Percentiles rank a stretch among this genome's conserved stretches.
These are phyloP conservation scores for Trachythela sp. DNA, from an alignment of 64 coral and sea anemone genomes.

Conservation along the genomic window DNA sequence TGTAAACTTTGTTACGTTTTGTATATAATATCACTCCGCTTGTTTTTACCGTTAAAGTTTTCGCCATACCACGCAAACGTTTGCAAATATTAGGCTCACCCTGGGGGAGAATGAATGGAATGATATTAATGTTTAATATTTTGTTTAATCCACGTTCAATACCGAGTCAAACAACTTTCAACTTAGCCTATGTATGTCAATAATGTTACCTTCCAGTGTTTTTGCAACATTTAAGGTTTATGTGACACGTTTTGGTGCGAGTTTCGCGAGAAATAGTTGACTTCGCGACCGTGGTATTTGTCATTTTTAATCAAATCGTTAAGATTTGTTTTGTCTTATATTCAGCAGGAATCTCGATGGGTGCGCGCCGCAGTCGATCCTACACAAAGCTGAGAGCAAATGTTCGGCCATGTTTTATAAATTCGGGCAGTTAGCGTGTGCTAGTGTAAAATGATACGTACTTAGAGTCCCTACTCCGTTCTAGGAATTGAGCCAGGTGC, in stretches of 20 bases:
- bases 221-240: neutral
- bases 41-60: neutral
- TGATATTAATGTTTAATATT: neutral
- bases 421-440: neutral
- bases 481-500: neutral
- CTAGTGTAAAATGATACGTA: neutral
- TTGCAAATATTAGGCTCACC: neutral
- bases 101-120: neutral
- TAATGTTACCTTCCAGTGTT: neutral
- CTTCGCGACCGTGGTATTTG: neutral
- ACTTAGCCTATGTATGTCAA: neutral
- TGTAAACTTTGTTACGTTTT: neutral
- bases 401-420: neutral
- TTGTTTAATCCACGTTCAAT: neutral
- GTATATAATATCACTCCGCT: neutral
- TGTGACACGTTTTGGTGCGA: neutral
- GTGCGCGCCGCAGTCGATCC: neutral
- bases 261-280: neutral
- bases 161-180: neutral
- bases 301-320: slow-evolving; percentile 10
- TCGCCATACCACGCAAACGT: neutral
- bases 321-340: neutral
- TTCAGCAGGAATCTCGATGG: neutral
- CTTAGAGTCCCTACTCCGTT: neutral
- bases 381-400: neutral